Evolutionary conservation across 1,140 invertebrate genomes (phyloP).

Genomic region (Drosophila auraria): DNA sequence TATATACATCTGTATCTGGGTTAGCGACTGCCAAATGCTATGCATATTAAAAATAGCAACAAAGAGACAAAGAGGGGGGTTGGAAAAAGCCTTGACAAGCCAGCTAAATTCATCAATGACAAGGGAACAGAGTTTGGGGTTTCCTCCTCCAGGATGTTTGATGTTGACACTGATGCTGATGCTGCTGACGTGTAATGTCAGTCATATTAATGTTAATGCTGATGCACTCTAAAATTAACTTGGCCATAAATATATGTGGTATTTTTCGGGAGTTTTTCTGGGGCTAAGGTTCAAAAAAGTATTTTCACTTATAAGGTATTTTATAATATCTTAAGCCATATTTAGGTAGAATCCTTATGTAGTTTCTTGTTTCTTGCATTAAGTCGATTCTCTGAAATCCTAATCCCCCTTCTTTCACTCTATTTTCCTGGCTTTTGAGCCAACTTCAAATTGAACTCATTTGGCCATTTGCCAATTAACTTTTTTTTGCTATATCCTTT

Average conservation of each 20-base stretch:
- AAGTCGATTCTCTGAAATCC: not conserved
- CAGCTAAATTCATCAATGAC: constrained; percentile 72
- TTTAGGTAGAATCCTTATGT: not conserved
- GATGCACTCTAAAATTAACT: constrained; percentile 25
- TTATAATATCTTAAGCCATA: not conserved
- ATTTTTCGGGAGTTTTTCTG: not conserved
- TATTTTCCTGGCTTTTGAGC: not conserved
- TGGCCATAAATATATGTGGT: constrained; percentile 14
- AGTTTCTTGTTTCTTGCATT: not conserved
- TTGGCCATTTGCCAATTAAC: constrained; percentile 61
- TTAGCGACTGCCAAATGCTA: constrained; percentile 55
- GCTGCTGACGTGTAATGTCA: constrained; percentile 36
- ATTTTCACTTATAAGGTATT: not conserved
- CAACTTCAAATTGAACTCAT: constrained; percentile 61
- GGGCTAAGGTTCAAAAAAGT: too few species aligned
- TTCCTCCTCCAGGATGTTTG: constrained; percentile 1
- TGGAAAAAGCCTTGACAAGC: constrained; percentile 28
- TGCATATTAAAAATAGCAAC: constrained; percentile 73
- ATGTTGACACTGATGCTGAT: constrained; percentile 40
- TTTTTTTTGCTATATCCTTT: constrained; percentile 35
- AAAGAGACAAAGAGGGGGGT: constrained; percentile 25
- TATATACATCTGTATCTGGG: constrained; percentile 51
- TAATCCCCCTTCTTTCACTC: not conserved
- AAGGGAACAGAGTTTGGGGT: constrained; percentile 33
- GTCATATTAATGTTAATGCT: constrained; percentile 23